These are phyloP conservation scores for Creontiades dilutus DNA, from an alignment of 2,888 invertebrate genomes.

Conservation along the genomic window DNA sequence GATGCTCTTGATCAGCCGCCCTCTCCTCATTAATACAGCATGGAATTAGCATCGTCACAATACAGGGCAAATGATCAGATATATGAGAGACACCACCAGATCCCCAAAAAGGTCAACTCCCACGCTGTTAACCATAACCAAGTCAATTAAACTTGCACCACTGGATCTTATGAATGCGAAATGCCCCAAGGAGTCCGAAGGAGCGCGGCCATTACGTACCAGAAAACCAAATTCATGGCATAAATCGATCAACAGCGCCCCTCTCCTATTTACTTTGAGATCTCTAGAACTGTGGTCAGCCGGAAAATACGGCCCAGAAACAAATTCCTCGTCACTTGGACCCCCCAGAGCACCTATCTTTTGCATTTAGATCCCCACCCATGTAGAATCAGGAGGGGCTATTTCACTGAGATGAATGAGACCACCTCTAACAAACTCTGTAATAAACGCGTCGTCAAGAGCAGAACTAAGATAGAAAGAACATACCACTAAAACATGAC, in stretches of 20 bases:
- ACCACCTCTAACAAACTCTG: background rate
- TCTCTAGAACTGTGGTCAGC: background rate
- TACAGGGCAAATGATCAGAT: background rate
- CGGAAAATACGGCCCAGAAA: background rate
- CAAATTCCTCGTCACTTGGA: background rate
- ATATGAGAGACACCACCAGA: background rate
- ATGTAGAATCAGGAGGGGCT: background rate
- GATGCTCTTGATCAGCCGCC: too few species aligned
- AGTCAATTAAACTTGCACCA: background rate
- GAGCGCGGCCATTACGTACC: background rate
- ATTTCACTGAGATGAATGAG: background rate
- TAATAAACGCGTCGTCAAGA: background rate
- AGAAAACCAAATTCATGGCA: background rate
- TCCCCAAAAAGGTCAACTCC: background rate
- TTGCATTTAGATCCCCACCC: conserved; percentile 5
- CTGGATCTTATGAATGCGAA: background rate
- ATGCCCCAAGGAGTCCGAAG: background rate
- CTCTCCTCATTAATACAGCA: too few species aligned
- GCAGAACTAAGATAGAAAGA: background rate
- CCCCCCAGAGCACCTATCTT: background rate
- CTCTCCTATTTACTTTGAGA: background rate
- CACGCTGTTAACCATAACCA: background rate
- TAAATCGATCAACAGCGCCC: too few species aligned
- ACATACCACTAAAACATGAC: too few species aligned
- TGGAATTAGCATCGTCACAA: too few species aligned